Percentiles rank a stretch among this genome's conserved stretches.
Conservation (phyloP, 1,140 invertebrate genomes). For the Ceratosolen solmsi region DNA sequence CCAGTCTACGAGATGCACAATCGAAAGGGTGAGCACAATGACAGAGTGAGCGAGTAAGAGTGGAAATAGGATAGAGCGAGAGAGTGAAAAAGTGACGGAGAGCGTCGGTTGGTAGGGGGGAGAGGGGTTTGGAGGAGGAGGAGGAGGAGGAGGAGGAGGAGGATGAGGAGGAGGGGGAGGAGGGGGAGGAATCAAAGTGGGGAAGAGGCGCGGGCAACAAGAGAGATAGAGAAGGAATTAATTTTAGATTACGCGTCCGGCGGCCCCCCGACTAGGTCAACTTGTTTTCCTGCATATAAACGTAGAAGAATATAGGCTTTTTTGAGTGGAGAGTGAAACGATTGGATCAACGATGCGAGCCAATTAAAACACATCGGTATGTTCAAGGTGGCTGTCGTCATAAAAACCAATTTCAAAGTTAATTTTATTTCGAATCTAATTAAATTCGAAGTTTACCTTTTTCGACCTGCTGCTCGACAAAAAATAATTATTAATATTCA, state of each 20-base stretch:
- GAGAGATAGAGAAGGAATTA: conserved; percentile 60
- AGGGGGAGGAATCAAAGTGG: not conserved
- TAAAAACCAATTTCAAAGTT: not conserved
- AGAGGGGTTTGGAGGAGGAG: no score
- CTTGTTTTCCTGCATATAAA: conserved; percentile 44
- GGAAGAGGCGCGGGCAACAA: not conserved
- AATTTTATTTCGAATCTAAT: not conserved
- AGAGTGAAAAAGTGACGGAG: not conserved
- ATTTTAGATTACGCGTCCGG: conserved; percentile 72
- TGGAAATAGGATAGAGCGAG: not conserved
- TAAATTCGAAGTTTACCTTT: not conserved
- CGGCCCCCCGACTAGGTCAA: conserved; percentile 65
- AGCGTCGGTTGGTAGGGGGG: no score
- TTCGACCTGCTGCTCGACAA: no score
- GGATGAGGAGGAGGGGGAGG: no score
- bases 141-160: no score
- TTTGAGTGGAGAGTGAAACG: not conserved
- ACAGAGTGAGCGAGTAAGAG: no score
- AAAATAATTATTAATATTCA: no score
- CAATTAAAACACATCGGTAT: not conserved
- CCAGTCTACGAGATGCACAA: not conserved
- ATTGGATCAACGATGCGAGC: not conserved
- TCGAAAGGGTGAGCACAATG: not conserved
- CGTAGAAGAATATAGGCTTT: not conserved
- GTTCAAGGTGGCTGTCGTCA: not conserved